Base-by-base conservation (phyloP, 2,888 invertebrate species). In the Andricus curvator region DNA sequence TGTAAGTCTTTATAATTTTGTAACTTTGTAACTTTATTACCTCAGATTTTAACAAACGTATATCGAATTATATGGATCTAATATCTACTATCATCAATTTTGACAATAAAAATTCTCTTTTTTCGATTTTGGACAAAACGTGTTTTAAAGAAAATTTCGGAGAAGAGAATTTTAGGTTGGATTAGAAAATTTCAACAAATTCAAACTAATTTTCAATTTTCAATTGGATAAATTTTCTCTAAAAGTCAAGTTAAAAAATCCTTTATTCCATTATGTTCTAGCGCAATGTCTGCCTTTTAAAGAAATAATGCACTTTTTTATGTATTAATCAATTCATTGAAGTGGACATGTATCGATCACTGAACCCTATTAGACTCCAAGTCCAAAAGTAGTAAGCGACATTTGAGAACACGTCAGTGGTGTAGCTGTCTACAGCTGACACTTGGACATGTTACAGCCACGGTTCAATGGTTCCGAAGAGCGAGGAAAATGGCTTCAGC, bases 371-470 rank as follows among this genome's bases (percentile, higher is more conserved):
- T 74, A 74, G 15, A 74, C 51, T n/a, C 62, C 11, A 62, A 25
- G 62, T 62, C 25, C 56, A 56, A 56, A 74, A 74, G 51, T 56
- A 48, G 51, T 17, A 25, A 70, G n/a, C 11, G 70, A 74, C 51
- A 74, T 74, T 70, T 70, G 70, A 70, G 70, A 51, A 48, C 70
- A 70, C 51, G 29, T 51, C 48, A 74, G 33, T 29, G 70, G 70
- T 74, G 33, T 56, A 74, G 33, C 70, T 74, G 56, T 74, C 70
- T 56, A 56, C 70, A 56, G 70, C 70, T 74, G 70, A 51, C 70
- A 74, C 70, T 74, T 74, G 70, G 51, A 56, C 51, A 74, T 74
- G 70, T 56, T 74, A 74, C 51, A 74, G 33, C 29, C 51, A 22
- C 25, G 41, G 44, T 68, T 68, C 68, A 68, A 44, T 68, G 68